phyloP scores from a whole-genome alignment of 2,797 vertebrate genomes.

The Setipinna tenuifilis region DNA sequence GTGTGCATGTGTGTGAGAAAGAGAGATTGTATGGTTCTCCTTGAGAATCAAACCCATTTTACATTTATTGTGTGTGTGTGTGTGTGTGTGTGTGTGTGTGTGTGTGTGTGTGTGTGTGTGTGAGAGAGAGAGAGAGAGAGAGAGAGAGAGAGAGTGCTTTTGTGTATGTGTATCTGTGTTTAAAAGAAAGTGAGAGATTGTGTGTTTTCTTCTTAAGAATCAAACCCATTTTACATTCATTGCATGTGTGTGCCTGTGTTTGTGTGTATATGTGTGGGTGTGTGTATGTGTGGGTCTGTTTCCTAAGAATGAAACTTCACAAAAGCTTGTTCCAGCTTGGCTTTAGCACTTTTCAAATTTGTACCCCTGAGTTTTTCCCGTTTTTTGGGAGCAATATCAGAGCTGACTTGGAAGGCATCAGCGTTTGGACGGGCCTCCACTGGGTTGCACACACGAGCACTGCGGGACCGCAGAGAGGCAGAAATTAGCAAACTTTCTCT shows the following conservation, averaged over 20 bases:
- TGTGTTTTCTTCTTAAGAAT: no score
- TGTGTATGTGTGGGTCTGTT: neutral
- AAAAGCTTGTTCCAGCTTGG: neutral
- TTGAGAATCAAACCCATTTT: no score
- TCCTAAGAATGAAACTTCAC: neutral
- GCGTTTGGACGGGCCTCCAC: neutral
- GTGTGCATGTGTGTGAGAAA: neutral
- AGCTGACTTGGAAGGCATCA: neutral
- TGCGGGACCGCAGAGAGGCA: neutral
- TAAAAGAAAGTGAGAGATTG: no score
- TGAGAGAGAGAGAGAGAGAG: no score
- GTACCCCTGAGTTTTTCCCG: neutral
- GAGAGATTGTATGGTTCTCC: neutral
- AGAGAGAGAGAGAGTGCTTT: no score
- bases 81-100: slow-evolving; percentile 31
- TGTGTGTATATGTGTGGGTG: slow-evolving; percentile 4
- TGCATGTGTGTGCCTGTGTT: neutral
- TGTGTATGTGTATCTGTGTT: slow-evolving; percentile 12
- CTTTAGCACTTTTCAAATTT: neutral
- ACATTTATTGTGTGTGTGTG: no score
- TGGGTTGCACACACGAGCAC: neutral
- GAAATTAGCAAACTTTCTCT: neutral
- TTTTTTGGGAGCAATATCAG: neutral
- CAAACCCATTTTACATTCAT: neutral
- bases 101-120: slow-evolving; percentile 41